Evolutionary conservation across 1,140 invertebrate genomes (phyloP).

Genomic region (Scaptomyza hsui): DNA sequence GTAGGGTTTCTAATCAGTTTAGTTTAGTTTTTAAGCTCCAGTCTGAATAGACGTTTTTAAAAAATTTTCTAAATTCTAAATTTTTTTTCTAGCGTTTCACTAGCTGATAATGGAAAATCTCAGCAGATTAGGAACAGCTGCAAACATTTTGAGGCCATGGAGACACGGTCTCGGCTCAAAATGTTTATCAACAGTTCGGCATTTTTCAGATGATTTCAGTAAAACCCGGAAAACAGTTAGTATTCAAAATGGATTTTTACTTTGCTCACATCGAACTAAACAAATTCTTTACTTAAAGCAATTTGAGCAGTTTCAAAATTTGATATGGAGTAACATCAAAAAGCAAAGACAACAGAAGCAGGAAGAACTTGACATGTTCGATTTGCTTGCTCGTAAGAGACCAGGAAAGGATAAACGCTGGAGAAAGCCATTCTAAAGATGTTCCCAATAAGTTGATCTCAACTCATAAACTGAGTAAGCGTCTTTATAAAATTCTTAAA

Average conservation of each 20-base stretch:
- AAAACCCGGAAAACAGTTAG: conserved; percentile 11
- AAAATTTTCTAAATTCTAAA: too few relatives aligned
- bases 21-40: neutral
- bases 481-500: too few relatives aligned
- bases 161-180: too few relatives aligned
- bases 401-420: too few relatives aligned
- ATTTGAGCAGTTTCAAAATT: neutral
- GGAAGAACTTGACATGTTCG: neutral
- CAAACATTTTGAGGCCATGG: neutral
- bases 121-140: neutral
- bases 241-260: neutral
- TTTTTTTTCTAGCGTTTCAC: too few relatives aligned
- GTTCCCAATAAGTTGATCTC: too few relatives aligned
- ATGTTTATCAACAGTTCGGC: too few relatives aligned
- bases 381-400: too few relatives aligned
- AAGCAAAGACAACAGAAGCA: neutral
- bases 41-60: neutral
- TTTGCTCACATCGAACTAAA: neutral
- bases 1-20: neutral
- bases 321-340: neutral
- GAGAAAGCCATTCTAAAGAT: neutral
- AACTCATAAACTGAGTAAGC: too few relatives aligned
- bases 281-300: neutral
- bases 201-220: neutral
- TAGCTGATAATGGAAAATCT: neutral